Conservation (phyloP, 1,140 invertebrate species). For the Trigoniulus corallinus region DNA sequence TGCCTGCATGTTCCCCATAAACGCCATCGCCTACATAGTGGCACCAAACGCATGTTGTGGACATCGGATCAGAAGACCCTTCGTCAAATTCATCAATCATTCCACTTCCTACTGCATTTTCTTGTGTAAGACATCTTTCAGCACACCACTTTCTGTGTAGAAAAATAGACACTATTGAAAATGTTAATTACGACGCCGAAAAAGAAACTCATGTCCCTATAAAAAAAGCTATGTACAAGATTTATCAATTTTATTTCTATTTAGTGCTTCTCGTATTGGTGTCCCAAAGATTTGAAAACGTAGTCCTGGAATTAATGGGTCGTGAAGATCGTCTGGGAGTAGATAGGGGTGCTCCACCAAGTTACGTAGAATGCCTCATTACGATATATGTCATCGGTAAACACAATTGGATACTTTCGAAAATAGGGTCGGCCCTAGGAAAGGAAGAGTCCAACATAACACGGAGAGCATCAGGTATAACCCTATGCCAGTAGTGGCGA, state of each 20-base stretch:
- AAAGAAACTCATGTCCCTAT: too few relatives aligned
- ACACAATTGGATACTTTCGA: not conserved
- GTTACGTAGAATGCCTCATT: constrained; percentile 62
- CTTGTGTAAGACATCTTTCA: constrained; percentile 45
- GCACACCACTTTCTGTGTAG: not conserved
- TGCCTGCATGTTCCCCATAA: constrained; percentile 67
- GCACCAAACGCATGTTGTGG: constrained; percentile 60
- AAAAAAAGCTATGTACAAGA: too few relatives aligned
- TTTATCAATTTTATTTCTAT: constrained; percentile 8
- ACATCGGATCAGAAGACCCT: constrained; percentile 72
- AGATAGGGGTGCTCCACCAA: constrained; percentile 63
- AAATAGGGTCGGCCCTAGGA: too few relatives aligned
- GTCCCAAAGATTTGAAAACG: constrained; percentile 59
- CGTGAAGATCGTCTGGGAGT: constrained; percentile 46
- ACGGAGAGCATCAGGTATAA: too few relatives aligned
- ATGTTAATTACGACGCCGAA: too few relatives aligned
- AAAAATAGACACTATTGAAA: not conserved
- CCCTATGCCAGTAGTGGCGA: too few relatives aligned
- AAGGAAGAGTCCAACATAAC: too few relatives aligned
- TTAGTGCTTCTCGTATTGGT: constrained; percentile 61
- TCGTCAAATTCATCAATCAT: constrained; percentile 86
- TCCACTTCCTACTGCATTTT: constrained; percentile 78
- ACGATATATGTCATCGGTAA: constrained; percentile 63
- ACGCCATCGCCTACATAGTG: constrained; percentile 66
- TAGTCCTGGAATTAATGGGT: constrained; percentile 57